A percentile compares a stretch with the other conserved stretches of the same genome.
Conservation (phyloP, 2,797 vertebrate species). For the Sebastes cheni region DNA sequence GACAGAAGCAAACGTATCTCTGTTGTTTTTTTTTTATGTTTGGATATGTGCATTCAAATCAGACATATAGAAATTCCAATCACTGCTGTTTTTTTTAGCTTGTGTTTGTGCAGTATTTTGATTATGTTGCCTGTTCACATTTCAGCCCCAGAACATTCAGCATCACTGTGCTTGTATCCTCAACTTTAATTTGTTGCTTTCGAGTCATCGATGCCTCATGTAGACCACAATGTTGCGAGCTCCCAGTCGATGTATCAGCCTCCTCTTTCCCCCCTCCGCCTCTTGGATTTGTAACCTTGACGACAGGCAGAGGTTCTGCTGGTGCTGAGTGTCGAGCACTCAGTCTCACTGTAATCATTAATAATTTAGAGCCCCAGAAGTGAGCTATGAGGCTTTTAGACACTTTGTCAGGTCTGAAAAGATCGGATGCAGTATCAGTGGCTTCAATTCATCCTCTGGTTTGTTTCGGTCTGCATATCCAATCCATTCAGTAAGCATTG, state of each 20-base stretch:
- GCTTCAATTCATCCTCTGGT: constrained; percentile 37
- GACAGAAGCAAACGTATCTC: constrained; percentile 25
- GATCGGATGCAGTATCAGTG: constrained; percentile 63
- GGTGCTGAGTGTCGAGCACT: constrained; percentile 76
- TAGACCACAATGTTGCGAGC: constrained; percentile 64
- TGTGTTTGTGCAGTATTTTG: constrained; percentile 66
- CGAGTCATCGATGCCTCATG: constrained; percentile 76
- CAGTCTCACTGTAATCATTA: constrained; percentile 82
- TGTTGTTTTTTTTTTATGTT: background rate
- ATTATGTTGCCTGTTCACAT: constrained; percentile 70
- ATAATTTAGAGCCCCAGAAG: constrained; percentile 84
- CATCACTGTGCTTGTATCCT: constrained; percentile 67
- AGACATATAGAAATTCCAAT: constrained; percentile 1
- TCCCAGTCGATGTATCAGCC: constrained; percentile 52
- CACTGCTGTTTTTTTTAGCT: constrained; percentile 28
- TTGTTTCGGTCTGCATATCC: constrained; percentile 33
- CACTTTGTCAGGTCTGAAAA: constrained; percentile 75
- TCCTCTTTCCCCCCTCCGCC: constrained; percentile 47
- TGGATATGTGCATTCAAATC: constrained; percentile 3
- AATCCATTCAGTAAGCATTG: constrained; percentile 8
- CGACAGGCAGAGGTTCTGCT: constrained; percentile 82
- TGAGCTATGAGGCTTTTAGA: constrained; percentile 79
- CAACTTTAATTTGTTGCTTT: constrained; percentile 72
- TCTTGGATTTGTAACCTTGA: constrained; percentile 85
- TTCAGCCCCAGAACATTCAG: constrained; percentile 75